Evolutionary conservation across 2,888 invertebrate genomes (phyloP), one percentile per base, ranked within the genome.

Genomic region (Nomada ruficornis): DNA sequence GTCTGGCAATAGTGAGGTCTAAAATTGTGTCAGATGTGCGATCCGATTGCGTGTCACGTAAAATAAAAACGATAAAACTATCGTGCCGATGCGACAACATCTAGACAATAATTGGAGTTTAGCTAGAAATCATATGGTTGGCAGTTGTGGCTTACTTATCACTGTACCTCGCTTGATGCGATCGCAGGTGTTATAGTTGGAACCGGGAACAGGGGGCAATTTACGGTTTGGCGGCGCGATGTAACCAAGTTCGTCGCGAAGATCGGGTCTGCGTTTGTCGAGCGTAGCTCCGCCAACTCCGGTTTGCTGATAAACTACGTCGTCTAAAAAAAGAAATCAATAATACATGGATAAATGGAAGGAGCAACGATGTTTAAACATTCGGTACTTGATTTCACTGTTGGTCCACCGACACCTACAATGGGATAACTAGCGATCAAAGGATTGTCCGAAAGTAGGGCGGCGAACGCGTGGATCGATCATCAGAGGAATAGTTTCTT

Each of bases 211-310:
- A 29, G 98, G 98, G 0, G 98, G 98, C 77, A 98, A 95, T 94
- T 98, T 98, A 90, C 98, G 96, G 94, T 98, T 98, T 73, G 98
- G 98, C 29, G 98, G 98, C 0, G 98, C 98, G 94, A 98, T 98
- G 94, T 98, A 98, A 74, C 98, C 98, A 50, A 98, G 95, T 93
- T 98, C 98, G 93, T 98, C 98, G 47, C 98, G 96, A 47, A 98
- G 95, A 89, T 96, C 96, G 0, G 97, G 97, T 84, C 97, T 96
- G 85, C 96, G 95, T 93, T 98, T 98, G 95, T 98, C 98, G 92
- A 98, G 94, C 0, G 98, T 98, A 77, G 96, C 96, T 80, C 94
- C 95, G 83, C 95, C 96, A 86, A 95, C 95, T 92, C 96, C 96
- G 0, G 97, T 97, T 92, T 98, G 97, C 94, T 98, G 98, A 95